Evolutionary conservation across 2,888 invertebrate genomes (phyloP), one percentile per base, ranked within the genome.

Genomic region (Agrotis clavis): DNA sequence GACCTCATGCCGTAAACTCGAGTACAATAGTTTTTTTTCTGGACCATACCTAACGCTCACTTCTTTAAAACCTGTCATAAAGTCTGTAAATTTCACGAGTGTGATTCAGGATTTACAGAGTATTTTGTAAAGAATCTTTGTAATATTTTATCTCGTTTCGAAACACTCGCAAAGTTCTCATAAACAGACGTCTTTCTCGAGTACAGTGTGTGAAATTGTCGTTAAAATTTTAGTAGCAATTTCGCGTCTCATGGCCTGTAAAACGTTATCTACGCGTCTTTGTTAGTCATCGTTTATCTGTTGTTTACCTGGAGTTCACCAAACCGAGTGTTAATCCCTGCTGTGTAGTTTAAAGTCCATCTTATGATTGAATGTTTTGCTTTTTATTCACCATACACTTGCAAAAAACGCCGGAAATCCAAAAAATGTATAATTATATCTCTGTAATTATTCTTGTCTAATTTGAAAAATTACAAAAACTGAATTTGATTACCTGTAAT

Each of bases 151-250:
- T 77, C 50, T 56, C 35, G 47, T 35, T 57, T 53, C n/a, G 51
- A 45, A 64, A 57, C 45, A 54, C 64, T 67, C 30, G 30, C 65
- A 51, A 47, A 50, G 56, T 47, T 45, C 53, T 41, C 62, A 53
- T 80, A 76, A 80, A 80, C 59, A 72, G 69, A 74, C 74, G 60
- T 57, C 69, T 67, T 60, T 65, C 77, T 85, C 81, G 86, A 86
- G 82, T 83, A 59, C 56, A 35, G 84, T 87, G 86, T 85, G 82
- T 79, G 79, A 80, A 85, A 83, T 83, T 75, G 87, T 89, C 91
- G 90, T 92, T 88, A 93, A 93, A 91, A 69, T 90, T 92, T 92
- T 90, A 93, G 88, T 90, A 87, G 88, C 89, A 86, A 89, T 92
- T 91, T 90, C 85, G 82, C 82, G 82, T 87, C 84, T 83, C 83